Evolutionary conservation across 2,888 invertebrate genomes (phyloP), one percentile per base, ranked within the genome.

Genomic region (Phlogophora meticulosa): DNA sequence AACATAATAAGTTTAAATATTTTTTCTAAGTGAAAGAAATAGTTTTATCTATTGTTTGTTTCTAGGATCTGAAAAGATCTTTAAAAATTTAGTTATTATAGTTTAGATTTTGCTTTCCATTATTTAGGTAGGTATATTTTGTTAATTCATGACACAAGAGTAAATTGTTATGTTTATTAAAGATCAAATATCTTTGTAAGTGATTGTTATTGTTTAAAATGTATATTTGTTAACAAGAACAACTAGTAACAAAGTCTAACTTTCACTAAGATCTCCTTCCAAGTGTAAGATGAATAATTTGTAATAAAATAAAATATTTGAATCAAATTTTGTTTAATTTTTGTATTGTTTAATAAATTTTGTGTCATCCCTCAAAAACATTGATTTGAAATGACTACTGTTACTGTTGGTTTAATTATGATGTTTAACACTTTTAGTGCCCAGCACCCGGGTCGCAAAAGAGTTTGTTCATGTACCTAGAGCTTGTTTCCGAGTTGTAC

Each of bases 21-120:
- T 59, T 46, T 57, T 80, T 80, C 59, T 24, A 3, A n/a, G 3
- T 28, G 60, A 64, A 79, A 74, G 69, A 53, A 67, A 49, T 52
- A 58, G 32, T 40, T 75, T 32, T 46, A 28, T 46, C n/a, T 58
- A 22, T 55, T 43, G 17, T 60, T 76, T 53, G 43, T 57, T 70
- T 55, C 15, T 40, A 28, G 34, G 20, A 46, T 62, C 7, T 28
- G 38, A 40, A n/a, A 46, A 34, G 36, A n/a, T 36, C 34, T 13
- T 45, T 38, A 61, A 57, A 48, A 20, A 9, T 69, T 52, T 9
- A 64, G 52, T 67, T 51, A 24, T 52, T 2, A 48, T 60, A 46
- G 58, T 72, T 72, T 36, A 28, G 15, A 32, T 20, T 59, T 56
- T 46, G 2, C 2, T 42, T 59, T 42, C 9, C 2, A 34, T 49